Base-by-base conservation (phyloP, 2,113 vertebrate genomes). In the Pygoscelis antarcticus region DNA sequence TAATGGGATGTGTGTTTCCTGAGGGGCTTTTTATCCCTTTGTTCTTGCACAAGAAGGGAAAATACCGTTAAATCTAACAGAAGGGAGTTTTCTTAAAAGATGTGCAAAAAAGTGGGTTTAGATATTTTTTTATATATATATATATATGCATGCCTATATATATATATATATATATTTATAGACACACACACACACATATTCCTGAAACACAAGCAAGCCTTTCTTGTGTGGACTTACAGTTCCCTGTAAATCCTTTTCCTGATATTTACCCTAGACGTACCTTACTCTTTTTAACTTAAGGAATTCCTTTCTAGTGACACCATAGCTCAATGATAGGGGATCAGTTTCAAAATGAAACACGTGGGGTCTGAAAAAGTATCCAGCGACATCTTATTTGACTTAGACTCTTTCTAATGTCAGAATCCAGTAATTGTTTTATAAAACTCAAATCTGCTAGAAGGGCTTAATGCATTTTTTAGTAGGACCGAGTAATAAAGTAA, bases 401-500 rank as follows among this genome's bases (percentile, higher is more conserved):
- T 36, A 12, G 20, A 11, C 13, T 47, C 40, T 36, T 66, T 52
- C 26, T 26, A n/a, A 32, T 23, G 16, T 61, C 5, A 2, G 46
- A 70, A 47, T 61, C 46, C 3, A 65, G 30, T 68, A 47, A 70
- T 65, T 83, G 87, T 74, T 87, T 85, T 75, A 68, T 69, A 71
- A 81, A 91, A 74, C 29, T 30, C 3, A 3, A 61, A 74, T 69
- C 92, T 42, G 72, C 89, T 90, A 69, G 62, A 65, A 94, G 91
- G 81, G 40, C 34, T 70, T 86, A 71, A 83, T 86, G 72, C 77
- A 74, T 92, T 87, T 83, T 94, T 91, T 75, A 89, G 71, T 34
- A 51, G 36, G 42, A 10, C 61, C 79, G 75, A 60, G 70, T 78
- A 83, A 93, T 84, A 75, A 91, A 70, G 74, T 74, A 74, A 72